phyloP scores from a whole-genome alignment of 2,113 vertebrate species.

The Machaerirhynchus nigripectus region DNA sequence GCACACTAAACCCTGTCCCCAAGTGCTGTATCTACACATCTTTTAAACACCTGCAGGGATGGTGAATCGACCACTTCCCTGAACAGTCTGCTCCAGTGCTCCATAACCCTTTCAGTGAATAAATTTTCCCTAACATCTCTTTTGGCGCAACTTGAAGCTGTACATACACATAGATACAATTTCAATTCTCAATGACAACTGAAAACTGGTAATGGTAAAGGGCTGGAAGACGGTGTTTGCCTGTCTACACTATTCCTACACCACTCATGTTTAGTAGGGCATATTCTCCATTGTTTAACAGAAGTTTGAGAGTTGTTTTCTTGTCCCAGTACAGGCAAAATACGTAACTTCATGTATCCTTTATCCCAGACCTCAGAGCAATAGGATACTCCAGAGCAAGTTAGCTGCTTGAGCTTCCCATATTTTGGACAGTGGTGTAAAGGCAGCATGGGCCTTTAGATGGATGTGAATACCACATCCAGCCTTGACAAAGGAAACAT shows the following conservation, averaged over 20 bases:
- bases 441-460: background rate
- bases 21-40: rapidly evolving
- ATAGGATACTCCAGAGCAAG: background rate
- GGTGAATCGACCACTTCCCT: background rate
- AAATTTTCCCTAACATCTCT: background rate
- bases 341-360: background rate
- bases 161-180: background rate
- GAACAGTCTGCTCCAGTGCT: background rate
- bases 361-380: background rate
- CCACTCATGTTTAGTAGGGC: background rate
- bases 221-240: background rate
- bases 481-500: background rate
- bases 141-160: rapidly evolving
- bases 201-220: background rate
- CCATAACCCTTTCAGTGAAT: background rate
- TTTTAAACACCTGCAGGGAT: background rate
- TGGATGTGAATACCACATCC: background rate
- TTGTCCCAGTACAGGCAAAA: background rate
- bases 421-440: background rate
- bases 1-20: background rate
- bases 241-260: background rate
- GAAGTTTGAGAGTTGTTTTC: background rate
- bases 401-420: background rate
- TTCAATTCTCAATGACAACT: background rate
- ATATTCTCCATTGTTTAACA: background rate